A percentile compares a stretch with the other conserved stretches of the same genome.
These are phyloP conservation scores for Piscicola geometra DNA, from an alignment of 2,888 invertebrate genomes.

Conservation along the genomic window DNA sequence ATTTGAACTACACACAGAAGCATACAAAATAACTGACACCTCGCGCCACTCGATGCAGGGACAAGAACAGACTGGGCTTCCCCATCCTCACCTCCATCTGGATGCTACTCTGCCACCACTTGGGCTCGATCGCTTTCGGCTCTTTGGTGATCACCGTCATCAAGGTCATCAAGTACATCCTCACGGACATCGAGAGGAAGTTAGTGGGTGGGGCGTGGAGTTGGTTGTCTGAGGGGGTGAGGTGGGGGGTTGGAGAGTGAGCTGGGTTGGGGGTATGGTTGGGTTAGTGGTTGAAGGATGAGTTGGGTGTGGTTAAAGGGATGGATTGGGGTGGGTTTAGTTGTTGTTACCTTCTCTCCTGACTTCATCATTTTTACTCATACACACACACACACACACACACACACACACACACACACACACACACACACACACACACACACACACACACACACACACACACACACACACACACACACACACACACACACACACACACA, in stretches of 20 bases:
- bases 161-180: constrained; percentile 55
- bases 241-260: background rate
- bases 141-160: constrained; percentile 56
- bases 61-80: constrained; percentile 48
- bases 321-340: no score
- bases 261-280: background rate
- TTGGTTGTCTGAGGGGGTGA: background rate
- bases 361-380: no score
- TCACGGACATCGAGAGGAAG: constrained; percentile 55
- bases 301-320: no score
- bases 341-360: no score
- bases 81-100: constrained; percentile 49
- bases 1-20: no score
- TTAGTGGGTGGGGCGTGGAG: constrained; percentile 49
- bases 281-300: background rate
- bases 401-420: constrained; percentile 16
- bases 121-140: constrained; percentile 57
- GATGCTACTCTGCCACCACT: constrained; percentile 53
- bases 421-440: constrained; percentile 24
- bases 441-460: constrained; percentile 27
- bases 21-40: no score
- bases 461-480: constrained; percentile 26
- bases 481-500: constrained; percentile 16
- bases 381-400: constrained; percentile 20
- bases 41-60: constrained; percentile 44